Evolutionary conservation across 2,888 invertebrate species (phyloP), one percentile per base, ranked within the genome.

Genomic region (Lithophane semibrunnea): DNA sequence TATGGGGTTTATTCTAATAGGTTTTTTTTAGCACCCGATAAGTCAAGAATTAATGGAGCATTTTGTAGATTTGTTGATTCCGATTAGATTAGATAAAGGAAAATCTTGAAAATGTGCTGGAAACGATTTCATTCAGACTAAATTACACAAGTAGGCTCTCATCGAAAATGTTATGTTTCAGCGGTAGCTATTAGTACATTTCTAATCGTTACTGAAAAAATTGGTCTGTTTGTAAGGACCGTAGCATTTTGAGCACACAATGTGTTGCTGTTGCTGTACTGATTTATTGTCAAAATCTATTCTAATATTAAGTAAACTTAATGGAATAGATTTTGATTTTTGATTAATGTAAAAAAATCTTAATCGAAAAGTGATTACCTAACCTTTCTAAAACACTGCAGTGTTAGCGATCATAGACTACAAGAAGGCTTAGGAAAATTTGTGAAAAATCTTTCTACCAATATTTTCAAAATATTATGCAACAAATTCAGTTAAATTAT

Each of bases 1-100:
- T 37, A 44, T 29, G 60, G 37, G 37, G 4, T 49, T 75, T 72
- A 47, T 68, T 61, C 29, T 29, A 49, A 16, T 13, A 44, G 2
- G 13, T 54, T 21, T 64, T 42, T 29, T 63, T 67, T 24, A 74
- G 70, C 37, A 75, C 42, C 10, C 74, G 13, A n/a, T 69, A 65
- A 58, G 12, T 66, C 24, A n/a, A n/a, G 24, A 77, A 66, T 61
- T n/a, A 56, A 61, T 37, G 44, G 5, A 69, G 13, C 66, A 37
- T 61, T 80, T 75, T 52, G 69, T 69, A 44, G 21, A 24, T 66
- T 71, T 52, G 49, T 71, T 54, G 2, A 66, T 54, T 52, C 24
- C 66, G 60, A 61, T 44, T 42, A 54, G 24, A 77, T 69, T 24
- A 64, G 21, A 18, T 49, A 7, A 9, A 21, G 7, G 2, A 44